Base-by-base conservation (phyloP, 1,140 invertebrate species). In the Pomacea maculata region DNA sequence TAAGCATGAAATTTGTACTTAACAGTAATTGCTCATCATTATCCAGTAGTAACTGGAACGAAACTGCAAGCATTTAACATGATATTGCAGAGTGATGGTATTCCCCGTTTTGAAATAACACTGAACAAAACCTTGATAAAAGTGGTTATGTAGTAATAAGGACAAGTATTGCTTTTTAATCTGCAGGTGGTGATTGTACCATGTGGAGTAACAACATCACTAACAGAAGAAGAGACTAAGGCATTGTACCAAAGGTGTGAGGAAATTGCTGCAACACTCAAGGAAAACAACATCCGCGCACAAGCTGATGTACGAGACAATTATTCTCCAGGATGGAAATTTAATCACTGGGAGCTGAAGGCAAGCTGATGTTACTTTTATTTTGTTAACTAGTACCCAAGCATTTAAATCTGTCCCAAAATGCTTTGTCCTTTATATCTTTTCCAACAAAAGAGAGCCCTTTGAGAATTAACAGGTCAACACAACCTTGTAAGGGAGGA, bases 341-440 rank as follows among this genome's bases (percentile, higher is more conserved):
- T 99, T 90, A 99, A 99, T 91, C 97, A 99, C 90, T 99, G 99
- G 98, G 99, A 99, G 91, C 91, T 99, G 5, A 99, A 99, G 93
- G 95, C 95, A 89, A 81, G 65, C 55, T n/a, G 54, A 67, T 19
- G 21, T 34, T n/a, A 74, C n/a, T 71, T 71, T 34, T 34, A 8
- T n/a, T n/a, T 25, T 25, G 11, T 15, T 9, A 11, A 25, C 7
- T 19, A 7, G 8, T 19, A 19, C 19, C 6, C 65, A 67, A 9
- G 25, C 10, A 7, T 67, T 67, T 19, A 67, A 25, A 4, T 9
- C 25, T 67, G 11, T 6, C 25, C 19, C 65, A 67, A 12, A 7
- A 67, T 67, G 19, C 19, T 67, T 21, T 9, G 65, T 45, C 34
- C 6, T 45, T 45, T 45, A 45, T 45, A 25, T 25, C 0, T 25